Evolutionary conservation across 64 coral and sea anemone genomes (phyloP).

Genomic region (Acropora yongei): DNA sequence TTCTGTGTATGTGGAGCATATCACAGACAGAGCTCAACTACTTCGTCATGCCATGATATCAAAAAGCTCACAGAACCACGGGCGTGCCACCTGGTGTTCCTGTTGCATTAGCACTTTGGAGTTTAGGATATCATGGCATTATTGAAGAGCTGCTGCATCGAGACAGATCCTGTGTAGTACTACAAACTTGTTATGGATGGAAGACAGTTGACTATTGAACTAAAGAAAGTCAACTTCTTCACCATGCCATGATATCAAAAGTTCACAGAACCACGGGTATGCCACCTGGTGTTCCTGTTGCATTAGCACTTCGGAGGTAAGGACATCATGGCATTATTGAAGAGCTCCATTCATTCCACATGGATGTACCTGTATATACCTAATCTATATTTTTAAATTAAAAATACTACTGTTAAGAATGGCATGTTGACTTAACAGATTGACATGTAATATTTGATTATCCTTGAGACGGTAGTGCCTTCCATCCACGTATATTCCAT

Average conservation of each 20-base stretch:
- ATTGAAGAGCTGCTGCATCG: neutral
- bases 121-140: neutral
- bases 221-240: neutral
- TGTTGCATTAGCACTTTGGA: neutral
- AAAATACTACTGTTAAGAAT: neutral
- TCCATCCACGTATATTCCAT: slow-evolving; percentile 1
- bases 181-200: neutral
- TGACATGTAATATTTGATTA: neutral
- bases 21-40: neutral
- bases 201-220: neutral
- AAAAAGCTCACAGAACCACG: neutral
- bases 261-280: neutral
- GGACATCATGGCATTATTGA: neutral
- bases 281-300: slow-evolving; percentile 9
- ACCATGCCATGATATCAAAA: neutral
- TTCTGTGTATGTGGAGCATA: neutral
- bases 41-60: neutral
- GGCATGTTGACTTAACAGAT: neutral
- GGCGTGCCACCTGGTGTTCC: neutral
- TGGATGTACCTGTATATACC: neutral
- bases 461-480: neutral
- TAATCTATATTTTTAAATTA: neutral
- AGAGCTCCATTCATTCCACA: neutral
- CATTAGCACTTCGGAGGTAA: neutral
- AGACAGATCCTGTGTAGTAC: neutral